Percentiles rank a stretch among this genome's conserved stretches.
These are phyloP conservation scores for Galago senegalensis DNA, from an alignment of 2,797 vertebrate species.

Conservation along the genomic window DNA sequence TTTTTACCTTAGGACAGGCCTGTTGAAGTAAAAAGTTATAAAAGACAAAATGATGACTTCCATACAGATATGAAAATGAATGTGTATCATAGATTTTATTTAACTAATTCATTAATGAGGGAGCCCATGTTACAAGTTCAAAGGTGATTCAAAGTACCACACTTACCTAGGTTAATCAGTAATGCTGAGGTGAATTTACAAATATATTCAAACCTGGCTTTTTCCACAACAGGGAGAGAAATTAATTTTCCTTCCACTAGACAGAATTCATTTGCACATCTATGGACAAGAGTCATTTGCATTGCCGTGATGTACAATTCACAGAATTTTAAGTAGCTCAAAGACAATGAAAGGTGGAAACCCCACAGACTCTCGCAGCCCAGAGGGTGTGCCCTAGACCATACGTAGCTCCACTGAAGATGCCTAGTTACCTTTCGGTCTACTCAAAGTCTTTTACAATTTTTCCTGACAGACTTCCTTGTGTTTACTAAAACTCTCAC, in stretches of 20 bases:
- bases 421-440: background rate
- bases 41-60: slow-evolving; percentile 11
- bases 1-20: background rate
- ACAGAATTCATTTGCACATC: slow-evolving; percentile 58
- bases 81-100: background rate
- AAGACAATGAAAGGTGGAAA: slow-evolving; percentile 14
- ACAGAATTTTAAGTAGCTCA: slow-evolving; percentile 47
- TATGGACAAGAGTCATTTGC: slow-evolving; percentile 45
- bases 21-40: background rate
- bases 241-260: slow-evolving; percentile 48
- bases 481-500: slow-evolving; percentile 18
- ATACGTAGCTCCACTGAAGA: background rate
- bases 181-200: slow-evolving; percentile 29
- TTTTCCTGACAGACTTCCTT: slow-evolving; percentile 22
- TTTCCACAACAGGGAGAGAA: background rate
- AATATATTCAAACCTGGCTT: slow-evolving; percentile 44
- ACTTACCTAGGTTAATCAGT: background rate
- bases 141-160: background rate
- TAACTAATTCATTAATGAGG: slow-evolving; percentile 22
- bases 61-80: slow-evolving; percentile 26
- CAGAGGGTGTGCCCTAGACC: background rate
- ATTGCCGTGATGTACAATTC: background rate
- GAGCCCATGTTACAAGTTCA: background rate
- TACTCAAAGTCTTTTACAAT: slow-evolving; percentile 20
- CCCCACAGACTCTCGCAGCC: background rate